phyloP scores from a whole-genome alignment of 2,113 vertebrate genomes.

The Falcunculus frontatus region DNA sequence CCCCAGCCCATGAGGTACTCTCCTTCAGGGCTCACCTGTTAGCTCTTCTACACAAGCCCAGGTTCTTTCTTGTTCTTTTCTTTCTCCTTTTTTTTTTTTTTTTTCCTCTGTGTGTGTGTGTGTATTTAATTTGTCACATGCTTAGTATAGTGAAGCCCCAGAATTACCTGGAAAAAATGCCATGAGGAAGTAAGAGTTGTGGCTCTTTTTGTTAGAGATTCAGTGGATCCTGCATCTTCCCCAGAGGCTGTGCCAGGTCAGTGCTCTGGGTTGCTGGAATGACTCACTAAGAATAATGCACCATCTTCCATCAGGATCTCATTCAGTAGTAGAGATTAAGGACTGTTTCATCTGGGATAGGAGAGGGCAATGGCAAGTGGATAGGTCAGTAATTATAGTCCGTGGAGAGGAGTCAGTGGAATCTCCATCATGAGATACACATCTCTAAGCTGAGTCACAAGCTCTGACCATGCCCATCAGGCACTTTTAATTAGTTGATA shows the following conservation, averaged over 20 bases:
- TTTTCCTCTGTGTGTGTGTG: accelerated
- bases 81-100: accelerated
- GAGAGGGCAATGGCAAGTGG: background rate
- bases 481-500: background rate
- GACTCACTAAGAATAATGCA: background rate
- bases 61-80: too few relatives aligned
- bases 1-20: background rate
- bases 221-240: background rate
- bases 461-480: background rate
- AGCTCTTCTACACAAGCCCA: background rate
- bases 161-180: background rate
- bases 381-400: background rate
- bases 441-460: background rate
- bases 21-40: background rate
- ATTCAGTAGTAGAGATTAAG: background rate
- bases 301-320: background rate
- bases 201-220: background rate
- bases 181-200: background rate
- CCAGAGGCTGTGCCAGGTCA: accelerated
- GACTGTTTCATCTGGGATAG: background rate
- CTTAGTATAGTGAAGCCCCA: background rate
- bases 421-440: background rate
- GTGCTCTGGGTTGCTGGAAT: background rate
- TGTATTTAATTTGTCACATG: background rate
- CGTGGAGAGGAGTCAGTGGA: background rate